A percentile compares a stretch with the other conserved stretches of the same genome.
Conservation (phyloP, 1,140 invertebrate species). For the Drosophila murphyi region DNA sequence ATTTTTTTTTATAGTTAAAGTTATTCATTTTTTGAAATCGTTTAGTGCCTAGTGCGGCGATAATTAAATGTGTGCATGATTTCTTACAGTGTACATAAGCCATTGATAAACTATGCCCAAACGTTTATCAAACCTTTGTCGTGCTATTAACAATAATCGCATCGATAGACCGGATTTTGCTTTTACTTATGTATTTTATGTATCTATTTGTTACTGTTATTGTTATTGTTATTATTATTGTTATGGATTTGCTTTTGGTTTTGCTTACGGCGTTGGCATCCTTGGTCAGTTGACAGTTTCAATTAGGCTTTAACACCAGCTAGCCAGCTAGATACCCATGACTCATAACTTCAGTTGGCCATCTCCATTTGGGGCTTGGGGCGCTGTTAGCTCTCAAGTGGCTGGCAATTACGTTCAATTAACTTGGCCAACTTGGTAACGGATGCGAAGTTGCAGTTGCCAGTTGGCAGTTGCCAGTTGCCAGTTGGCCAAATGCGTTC, state of each 20-base stretch:
- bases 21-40: too few species aligned
- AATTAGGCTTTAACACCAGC: slow-evolving; percentile 77
- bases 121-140: slow-evolving; percentile 9
- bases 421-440: slow-evolving; percentile 80
- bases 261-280: slow-evolving; percentile 34
- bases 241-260: slow-evolving; percentile 6
- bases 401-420: slow-evolving; percentile 81
- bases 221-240: background rate
- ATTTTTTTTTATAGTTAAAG: too few species aligned
- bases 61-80: background rate
- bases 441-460: slow-evolving; percentile 59
- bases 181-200: slow-evolving; percentile 1
- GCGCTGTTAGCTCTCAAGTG: slow-evolving; percentile 68
- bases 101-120: slow-evolving; percentile 9
- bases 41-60: too few species aligned
- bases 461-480: too few species aligned
- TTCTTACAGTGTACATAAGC: slow-evolving; percentile 5
- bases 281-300: slow-evolving; percentile 70
- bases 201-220: background rate
- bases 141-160: slow-evolving; percentile 38
- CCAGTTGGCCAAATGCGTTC: slow-evolving; percentile 43
- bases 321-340: background rate
- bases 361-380: slow-evolving; percentile 37
- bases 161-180: slow-evolving; percentile 34
- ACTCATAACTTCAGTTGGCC: slow-evolving; percentile 1